These are phyloP conservation scores for Bungarus multicinctus DNA, from an alignment of 2,113 vertebrate species.

Conservation along the genomic window DNA sequence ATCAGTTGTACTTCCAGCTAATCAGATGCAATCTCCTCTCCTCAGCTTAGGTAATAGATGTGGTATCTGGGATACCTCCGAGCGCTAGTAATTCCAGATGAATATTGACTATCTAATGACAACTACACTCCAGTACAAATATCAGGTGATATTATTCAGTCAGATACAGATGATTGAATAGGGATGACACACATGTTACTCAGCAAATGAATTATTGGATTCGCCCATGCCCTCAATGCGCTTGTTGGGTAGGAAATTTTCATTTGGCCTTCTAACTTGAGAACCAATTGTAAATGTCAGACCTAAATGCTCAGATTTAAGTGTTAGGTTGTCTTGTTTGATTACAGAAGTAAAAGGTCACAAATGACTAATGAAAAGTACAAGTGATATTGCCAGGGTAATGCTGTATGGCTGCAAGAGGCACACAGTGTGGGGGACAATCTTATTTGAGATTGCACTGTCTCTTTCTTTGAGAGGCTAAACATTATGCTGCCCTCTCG, in stretches of 20 bases:
- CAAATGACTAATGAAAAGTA: slow-evolving; percentile 61
- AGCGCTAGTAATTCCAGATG: slow-evolving; percentile 24
- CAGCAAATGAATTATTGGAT: slow-evolving; percentile 58
- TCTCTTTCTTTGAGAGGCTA: slow-evolving; percentile 28
- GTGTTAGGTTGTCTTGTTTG: slow-evolving; percentile 65
- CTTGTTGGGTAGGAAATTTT: slow-evolving; percentile 60
- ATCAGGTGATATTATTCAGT: background rate
- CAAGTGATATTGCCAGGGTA: slow-evolving; percentile 52
- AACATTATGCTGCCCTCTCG: slow-evolving; percentile 16
- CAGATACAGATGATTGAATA: background rate
- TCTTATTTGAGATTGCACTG: slow-evolving; percentile 42
- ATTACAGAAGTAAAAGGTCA: slow-evolving; percentile 65
- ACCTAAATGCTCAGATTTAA: slow-evolving; percentile 55
- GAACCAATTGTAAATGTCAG: slow-evolving; percentile 68
- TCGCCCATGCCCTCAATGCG: slow-evolving; percentile 40
- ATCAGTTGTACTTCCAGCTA: slow-evolving; percentile 22
- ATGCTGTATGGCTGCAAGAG: slow-evolving; percentile 44
- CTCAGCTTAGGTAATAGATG: rapidly evolving
- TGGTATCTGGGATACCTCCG: background rate
- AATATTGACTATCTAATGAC: slow-evolving; percentile 52
- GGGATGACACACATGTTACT: background rate
- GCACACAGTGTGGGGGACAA: slow-evolving; percentile 59
- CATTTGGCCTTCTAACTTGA: slow-evolving; percentile 51
- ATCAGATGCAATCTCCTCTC: slow-evolving; percentile 21
- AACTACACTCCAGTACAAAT: slow-evolving; percentile 27